A percentile compares a stretch with the other conserved stretches of the same genome.
Conservation (phyloP, 1,140 invertebrate genomes). For the Lerema accius region DNA sequence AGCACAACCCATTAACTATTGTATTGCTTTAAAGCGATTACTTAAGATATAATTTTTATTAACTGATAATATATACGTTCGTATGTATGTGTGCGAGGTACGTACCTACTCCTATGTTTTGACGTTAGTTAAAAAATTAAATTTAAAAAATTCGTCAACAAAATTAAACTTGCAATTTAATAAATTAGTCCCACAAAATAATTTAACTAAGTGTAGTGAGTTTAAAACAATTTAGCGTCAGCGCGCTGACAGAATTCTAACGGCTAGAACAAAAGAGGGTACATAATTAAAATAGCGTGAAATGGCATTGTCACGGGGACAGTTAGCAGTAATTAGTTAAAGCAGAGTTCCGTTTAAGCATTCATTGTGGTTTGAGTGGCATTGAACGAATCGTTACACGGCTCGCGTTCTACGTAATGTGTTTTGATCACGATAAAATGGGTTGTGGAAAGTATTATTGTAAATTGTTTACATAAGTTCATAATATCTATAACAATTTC, state of each 20-base stretch:
- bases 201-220: slow-evolving; percentile 7
- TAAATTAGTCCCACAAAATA: background rate
- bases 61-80: no score
- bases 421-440: slow-evolving; percentile 13
- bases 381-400: slow-evolving; percentile 16
- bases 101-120: no score
- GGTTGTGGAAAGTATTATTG: background rate
- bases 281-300: slow-evolving; percentile 35
- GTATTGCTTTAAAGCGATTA: no score
- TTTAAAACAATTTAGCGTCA: slow-evolving; percentile 27
- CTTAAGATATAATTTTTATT: no score
- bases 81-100: no score
- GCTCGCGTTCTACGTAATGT: slow-evolving; percentile 4
- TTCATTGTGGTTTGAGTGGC: slow-evolving; percentile 29
- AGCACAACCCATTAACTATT: no score
- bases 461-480: background rate
- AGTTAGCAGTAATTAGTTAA: slow-evolving; percentile 34
- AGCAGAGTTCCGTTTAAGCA: slow-evolving; percentile 30
- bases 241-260: slow-evolving; percentile 22
- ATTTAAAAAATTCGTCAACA: no score
- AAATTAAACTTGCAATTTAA: background rate
- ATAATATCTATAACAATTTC: no score
- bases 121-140: no score
- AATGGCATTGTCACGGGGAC: slow-evolving; percentile 32
- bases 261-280: slow-evolving; percentile 27